Evolutionary conservation across 2,797 vertebrate genomes (phyloP), one percentile per base, ranked within the genome.

Genomic region (Melanotaenia maccullochi): DNA sequence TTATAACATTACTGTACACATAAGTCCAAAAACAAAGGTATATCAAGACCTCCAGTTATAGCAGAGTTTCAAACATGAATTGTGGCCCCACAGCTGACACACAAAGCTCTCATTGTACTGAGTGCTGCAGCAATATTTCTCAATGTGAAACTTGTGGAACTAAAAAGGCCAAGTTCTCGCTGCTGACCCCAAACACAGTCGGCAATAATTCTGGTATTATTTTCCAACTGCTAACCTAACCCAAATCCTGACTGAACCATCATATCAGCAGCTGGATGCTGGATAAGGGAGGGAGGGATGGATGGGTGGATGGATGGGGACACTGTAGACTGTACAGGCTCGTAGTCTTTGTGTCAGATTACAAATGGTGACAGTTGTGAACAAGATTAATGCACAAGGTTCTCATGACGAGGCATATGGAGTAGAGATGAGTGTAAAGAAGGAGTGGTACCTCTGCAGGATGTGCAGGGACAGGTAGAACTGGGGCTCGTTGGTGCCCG

Each of bases 381-480:
- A 38, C 12, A 13, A 12, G 36, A 44, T 44, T 18, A 44, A 40
- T 40, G 38, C 38, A 40, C 13, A 13, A 16, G 4, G 38, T 40
- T 47, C 18, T 47, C 18, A 47, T 9, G 44, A 47, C 1, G n/a
- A 22, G 47, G 14, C 25, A 30, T 11, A 24, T 38, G 24, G 2
- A 11, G 49, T 35, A 20, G n/a, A 18, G 22, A 30, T 25, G 35
- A 33, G 28, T 14, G 24, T 1, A 33, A 28, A 55, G 24, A 57
- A 4, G 3, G 6, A 32, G 54, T 0, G 11, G 1, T 96, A 99
- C 97, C 97, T 97, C 92, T 99, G 97, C 84, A 99, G 96, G 93
- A 97, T 95, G 91, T 99, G 97, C 80, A 97, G 88, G 24, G 97
- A 99, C 95, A 98, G 96, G 75, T 98, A 97, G 79, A 97, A 95